Evolutionary conservation across 2,888 invertebrate genomes (phyloP), one percentile per base, ranked within the genome.

Genomic region (Lithophane leautieri): DNA sequence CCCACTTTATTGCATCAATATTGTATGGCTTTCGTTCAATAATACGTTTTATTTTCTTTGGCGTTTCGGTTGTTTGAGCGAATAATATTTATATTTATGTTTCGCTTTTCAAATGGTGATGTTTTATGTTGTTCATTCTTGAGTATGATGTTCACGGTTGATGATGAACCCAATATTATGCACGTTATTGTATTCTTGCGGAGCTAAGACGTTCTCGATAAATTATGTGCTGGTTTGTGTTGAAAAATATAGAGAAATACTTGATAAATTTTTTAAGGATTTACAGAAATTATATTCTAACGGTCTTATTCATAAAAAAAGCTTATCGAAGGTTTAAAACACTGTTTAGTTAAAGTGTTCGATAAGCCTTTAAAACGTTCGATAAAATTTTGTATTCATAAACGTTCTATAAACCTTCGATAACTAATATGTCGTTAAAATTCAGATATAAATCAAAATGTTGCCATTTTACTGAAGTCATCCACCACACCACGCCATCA

Each of bases 11-110:
- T 75, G 75, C 74, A 79, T 65, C 1, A 1, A 7, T 50, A 56
- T 79, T 79, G 61, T 73, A 25, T 62, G 66, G 56, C 58, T 50
- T 79, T 80, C 56, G 54, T 75, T 69, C 50, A 74, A n/a, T 61
- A 56, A 70, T 67, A 75, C 14, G 50, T 75, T 79, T 69, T 80
- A 67, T 79, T 75, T 75, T 70, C 61, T 61, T 80, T 70, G 60
- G 40, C 40, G 34, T 61, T 80, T 70, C 65, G 75, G 60, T 68
- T 79, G n/a, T 73, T 79, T 47, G 54, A 73, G 58, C 50, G 12
- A 50, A 62, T 19, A 75, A 67, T 67, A 67, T 70, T 56, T 66
- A 14, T 69, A 56, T 75, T 70, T 80, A 70, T 56, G 69, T 61
- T 56, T 2, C n/a, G 25, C 44, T 56, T 74, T 52, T 22, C 62